Percentiles rank a stretch among this genome's conserved stretches.
Conservation (phyloP, 2,888 invertebrate genomes). For the Exocentrus adspersus region DNA sequence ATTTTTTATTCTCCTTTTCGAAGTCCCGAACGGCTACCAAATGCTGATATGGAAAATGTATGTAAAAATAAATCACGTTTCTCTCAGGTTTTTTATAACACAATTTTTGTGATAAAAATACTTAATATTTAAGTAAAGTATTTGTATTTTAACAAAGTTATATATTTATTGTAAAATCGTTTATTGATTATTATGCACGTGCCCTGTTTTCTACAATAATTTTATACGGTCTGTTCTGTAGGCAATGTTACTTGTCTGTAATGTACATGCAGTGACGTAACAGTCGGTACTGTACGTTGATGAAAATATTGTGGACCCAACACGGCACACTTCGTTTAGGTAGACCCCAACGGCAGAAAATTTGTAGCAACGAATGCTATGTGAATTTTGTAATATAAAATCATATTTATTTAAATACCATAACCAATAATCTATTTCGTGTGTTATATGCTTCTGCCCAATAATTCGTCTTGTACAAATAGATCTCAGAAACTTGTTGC, state of each 20-base stretch:
- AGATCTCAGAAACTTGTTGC: slow-evolving; percentile 52
- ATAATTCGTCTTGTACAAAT: slow-evolving; percentile 44
- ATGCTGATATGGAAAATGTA: slow-evolving; percentile 28
- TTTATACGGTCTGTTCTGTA: background rate
- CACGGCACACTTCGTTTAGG: slow-evolving; percentile 13
- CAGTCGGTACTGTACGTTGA: background rate
- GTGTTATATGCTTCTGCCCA: slow-evolving; percentile 43
- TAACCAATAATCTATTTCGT: slow-evolving; percentile 30
- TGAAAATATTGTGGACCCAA: background rate
- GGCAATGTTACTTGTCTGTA: slow-evolving; percentile 2
- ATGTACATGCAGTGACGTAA: slow-evolving; percentile 7
- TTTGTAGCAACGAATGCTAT: slow-evolving; percentile 39
- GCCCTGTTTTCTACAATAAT: slow-evolving; percentile 16
- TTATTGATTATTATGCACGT: slow-evolving; percentile 39
- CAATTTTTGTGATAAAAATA: slow-evolving; percentile 58
- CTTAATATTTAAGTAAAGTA: slow-evolving; percentile 63
- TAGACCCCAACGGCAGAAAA: slow-evolving; percentile 20
- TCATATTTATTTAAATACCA: slow-evolving; percentile 37
- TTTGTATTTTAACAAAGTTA: slow-evolving; percentile 59
- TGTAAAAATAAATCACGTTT: slow-evolving; percentile 34
- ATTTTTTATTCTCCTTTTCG: slow-evolving; percentile 37
- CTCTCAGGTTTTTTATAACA: slow-evolving; percentile 50
- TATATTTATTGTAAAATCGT: slow-evolving; percentile 44
- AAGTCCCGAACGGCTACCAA: slow-evolving; percentile 26
- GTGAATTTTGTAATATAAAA: slow-evolving; percentile 43